Evolutionary conservation across 64 coral and sea anemone genomes (phyloP).

Genomic region (Actinia equina): DNA sequence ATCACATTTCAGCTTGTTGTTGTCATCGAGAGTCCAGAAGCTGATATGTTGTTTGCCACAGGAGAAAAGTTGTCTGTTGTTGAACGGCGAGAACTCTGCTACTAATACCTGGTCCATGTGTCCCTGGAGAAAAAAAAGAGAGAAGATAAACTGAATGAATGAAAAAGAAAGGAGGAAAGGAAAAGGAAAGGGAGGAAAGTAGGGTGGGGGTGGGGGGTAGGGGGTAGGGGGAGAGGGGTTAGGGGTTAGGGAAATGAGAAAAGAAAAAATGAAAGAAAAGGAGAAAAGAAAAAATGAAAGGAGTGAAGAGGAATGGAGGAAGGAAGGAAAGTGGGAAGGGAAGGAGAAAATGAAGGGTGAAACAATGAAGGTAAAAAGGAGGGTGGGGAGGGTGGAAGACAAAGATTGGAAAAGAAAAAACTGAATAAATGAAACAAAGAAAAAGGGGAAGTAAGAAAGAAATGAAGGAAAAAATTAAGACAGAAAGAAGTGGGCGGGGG

Average conservation of each 20-base stretch:
- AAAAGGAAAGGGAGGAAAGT: neutral
- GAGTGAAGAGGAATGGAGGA: neutral
- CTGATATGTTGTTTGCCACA: constrained; percentile 84
- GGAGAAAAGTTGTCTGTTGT: constrained; percentile 60
- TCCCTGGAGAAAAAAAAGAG: constrained; percentile 16
- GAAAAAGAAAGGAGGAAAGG: neutral
- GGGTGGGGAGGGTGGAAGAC: neutral
- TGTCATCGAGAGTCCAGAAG: constrained; percentile 73
- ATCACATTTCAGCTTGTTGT: constrained; percentile 54
- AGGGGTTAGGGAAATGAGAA: neutral
- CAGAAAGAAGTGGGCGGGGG: too few relatives aligned
- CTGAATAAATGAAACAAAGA: neutral
- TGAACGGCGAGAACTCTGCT: constrained; percentile 45
- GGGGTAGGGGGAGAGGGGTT: neutral
- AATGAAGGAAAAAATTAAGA: neutral
- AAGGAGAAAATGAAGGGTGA: too few relatives aligned
- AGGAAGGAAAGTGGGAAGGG: neutral
- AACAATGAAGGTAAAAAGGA: too few relatives aligned
- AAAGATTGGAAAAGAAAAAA: too few relatives aligned
- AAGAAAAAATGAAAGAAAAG: neutral
- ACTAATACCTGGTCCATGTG: constrained; percentile 72
- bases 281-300: neutral
- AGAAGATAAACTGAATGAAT: neutral
- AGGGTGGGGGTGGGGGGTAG: too few relatives aligned
- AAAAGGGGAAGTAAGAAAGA: too few relatives aligned